phyloP scores from a whole-genome alignment of 2,113 vertebrate genomes.

The Rhipidura dahli region DNA sequence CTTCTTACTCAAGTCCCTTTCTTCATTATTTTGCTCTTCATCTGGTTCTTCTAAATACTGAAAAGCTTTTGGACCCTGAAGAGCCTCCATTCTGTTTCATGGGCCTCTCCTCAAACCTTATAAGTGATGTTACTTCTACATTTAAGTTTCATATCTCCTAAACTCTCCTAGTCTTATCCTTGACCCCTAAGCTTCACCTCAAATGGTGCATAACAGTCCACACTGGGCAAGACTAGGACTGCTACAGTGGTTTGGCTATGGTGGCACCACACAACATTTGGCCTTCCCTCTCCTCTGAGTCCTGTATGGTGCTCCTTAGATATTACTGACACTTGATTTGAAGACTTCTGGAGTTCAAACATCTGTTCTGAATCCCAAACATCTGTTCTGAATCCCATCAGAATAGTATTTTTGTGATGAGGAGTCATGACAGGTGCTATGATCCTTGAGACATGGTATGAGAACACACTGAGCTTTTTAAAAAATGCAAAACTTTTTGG shows the following conservation, averaged over 20 bases:
- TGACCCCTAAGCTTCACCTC: neutral
- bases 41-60: neutral
- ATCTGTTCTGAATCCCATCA: neutral
- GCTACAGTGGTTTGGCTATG: neutral
- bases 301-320: neutral
- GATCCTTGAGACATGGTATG: neutral
- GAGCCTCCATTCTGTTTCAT: neutral
- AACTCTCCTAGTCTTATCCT: neutral
- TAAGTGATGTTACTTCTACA: neutral
- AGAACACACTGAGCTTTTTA: neutral
- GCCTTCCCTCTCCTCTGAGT: neutral
- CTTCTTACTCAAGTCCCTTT: neutral
- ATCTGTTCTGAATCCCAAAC: neutral
- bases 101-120: neutral
- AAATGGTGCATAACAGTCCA: neutral
- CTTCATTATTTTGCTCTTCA: neutral
- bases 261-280: neutral
- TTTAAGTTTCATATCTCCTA: neutral
- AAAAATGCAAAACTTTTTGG: neutral
- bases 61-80: neutral
- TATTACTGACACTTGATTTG: neutral
- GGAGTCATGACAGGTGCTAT: neutral
- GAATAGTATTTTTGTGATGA: neutral
- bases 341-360: neutral
- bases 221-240: neutral